phyloP scores from a whole-genome alignment of 2,113 vertebrate genomes.

The Phaethon lepturus region DNA sequence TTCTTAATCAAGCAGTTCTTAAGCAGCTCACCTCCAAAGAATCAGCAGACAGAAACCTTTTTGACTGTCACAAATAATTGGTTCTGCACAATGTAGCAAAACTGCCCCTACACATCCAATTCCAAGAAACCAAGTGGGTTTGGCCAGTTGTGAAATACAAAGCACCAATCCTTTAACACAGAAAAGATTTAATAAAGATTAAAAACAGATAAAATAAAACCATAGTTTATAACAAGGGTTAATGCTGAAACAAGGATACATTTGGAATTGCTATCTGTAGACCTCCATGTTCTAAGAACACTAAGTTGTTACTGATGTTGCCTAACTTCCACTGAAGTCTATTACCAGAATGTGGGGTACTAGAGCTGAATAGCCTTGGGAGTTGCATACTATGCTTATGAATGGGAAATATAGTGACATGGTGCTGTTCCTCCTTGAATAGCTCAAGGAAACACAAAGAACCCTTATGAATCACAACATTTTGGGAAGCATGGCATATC shows the following conservation, averaged over 20 bases:
- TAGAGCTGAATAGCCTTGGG: not conserved
- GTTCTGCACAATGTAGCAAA: not conserved
- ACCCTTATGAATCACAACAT: not conserved
- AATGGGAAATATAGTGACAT: not conserved
- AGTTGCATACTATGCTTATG: not conserved
- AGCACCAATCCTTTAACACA: not conserved
- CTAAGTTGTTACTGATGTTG: not conserved
- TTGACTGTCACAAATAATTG: not conserved
- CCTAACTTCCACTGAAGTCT: not conserved
- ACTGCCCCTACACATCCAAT: not conserved
- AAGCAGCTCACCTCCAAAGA: not conserved
- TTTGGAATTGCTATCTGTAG: not conserved
- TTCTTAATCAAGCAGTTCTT: not conserved
- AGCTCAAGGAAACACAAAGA: not conserved
- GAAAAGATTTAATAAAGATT: not conserved
- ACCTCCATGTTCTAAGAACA: not conserved
- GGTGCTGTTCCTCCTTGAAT: not conserved
- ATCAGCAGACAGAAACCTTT: not conserved
- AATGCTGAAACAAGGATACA: not conserved
- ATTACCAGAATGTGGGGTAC: rapidly evolving
- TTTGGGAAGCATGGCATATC: not conserved
- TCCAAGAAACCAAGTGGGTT: not conserved
- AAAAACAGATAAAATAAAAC: not conserved
- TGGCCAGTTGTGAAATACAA: not conserved
- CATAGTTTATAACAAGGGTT: not conserved